Evolutionary conservation across 2,888 invertebrate species (phyloP).

Genomic region (Lomographa bimaculata): DNA sequence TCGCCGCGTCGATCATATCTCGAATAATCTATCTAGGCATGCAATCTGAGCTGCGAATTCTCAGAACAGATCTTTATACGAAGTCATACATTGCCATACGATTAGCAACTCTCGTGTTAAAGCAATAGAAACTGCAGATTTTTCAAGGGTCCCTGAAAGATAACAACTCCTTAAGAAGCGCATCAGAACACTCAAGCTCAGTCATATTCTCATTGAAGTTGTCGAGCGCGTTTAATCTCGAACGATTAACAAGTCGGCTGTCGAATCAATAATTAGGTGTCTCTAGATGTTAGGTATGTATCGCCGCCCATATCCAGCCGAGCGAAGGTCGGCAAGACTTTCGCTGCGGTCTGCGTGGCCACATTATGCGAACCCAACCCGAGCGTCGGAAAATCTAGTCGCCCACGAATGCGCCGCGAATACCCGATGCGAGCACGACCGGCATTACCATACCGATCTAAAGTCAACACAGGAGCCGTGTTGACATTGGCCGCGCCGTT

Average conservation of each 20-base stretch:
- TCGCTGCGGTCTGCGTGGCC: slow-evolving; percentile 62
- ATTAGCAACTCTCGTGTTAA: slow-evolving; percentile 30
- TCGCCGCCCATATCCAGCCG: slow-evolving; percentile 72
- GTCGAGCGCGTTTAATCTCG: slow-evolving; percentile 36
- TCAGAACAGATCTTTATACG: slow-evolving; percentile 24
- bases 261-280: slow-evolving; percentile 64
- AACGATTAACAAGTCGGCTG: slow-evolving; percentile 32
- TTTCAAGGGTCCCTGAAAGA: slow-evolving; percentile 33
- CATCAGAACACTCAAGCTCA: slow-evolving; percentile 36
- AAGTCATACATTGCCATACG: slow-evolving; percentile 18
- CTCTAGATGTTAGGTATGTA: slow-evolving; percentile 61
- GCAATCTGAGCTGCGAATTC: slow-evolving; percentile 44
- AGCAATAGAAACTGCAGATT: slow-evolving; percentile 28
- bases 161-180: slow-evolving; percentile 33
- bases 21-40: slow-evolving; percentile 43
- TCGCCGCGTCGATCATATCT: slow-evolving; percentile 47
- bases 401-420: slow-evolving; percentile 62
- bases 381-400: slow-evolving; percentile 71
- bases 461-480: slow-evolving; percentile 63
- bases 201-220: slow-evolving; percentile 29
- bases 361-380: slow-evolving; percentile 66
- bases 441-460: slow-evolving; percentile 68
- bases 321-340: slow-evolving; percentile 80
- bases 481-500: slow-evolving; percentile 78
- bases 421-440: slow-evolving; percentile 49